phyloP scores from a whole-genome alignment of 2,113 vertebrate genomes.

The Odontesthes bonariensis region DNA sequence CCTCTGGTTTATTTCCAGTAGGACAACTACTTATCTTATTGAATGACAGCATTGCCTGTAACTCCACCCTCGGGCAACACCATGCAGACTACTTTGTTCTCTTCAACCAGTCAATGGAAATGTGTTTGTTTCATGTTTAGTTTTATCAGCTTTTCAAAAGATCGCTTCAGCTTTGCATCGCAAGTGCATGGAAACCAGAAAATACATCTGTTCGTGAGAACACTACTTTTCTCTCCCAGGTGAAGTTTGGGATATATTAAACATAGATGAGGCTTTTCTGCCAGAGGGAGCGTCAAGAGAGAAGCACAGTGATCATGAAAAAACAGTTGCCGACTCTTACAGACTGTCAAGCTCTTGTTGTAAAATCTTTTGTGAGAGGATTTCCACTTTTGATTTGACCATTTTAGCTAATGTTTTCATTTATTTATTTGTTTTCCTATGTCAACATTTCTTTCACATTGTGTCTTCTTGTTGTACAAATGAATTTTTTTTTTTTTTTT shows the following conservation, averaged over 20 bases:
- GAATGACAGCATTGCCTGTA: too few species aligned
- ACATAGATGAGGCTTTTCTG: constrained; percentile 69
- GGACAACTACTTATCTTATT: too few species aligned
- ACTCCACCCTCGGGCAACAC: too few species aligned
- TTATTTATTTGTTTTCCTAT: background rate
- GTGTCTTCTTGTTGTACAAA: background rate
- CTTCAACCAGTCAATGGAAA: too few species aligned
- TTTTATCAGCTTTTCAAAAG: background rate
- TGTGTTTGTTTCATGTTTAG: too few species aligned
- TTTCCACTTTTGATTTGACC: constrained; percentile 9
- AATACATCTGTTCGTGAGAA: too few species aligned
- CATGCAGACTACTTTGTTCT: too few species aligned
- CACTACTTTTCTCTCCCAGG: constrained; percentile 46
- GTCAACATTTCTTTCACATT: background rate
- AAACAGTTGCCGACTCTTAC: constrained; percentile 40
- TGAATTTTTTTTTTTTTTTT: background rate
- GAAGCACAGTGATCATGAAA: constrained; percentile 47
- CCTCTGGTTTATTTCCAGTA: too few species aligned
- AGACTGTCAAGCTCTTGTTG: constrained; percentile 20
- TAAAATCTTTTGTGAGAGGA: background rate
- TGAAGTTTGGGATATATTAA: constrained; percentile 40
- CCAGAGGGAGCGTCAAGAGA: constrained; percentile 46
- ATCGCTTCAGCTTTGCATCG: constrained; percentile 5
- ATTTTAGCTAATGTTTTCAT: too few species aligned
- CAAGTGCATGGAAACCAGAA: too few species aligned